Base-by-base conservation (phyloP, 2,113 vertebrate species). In the Passer montanus region DNA sequence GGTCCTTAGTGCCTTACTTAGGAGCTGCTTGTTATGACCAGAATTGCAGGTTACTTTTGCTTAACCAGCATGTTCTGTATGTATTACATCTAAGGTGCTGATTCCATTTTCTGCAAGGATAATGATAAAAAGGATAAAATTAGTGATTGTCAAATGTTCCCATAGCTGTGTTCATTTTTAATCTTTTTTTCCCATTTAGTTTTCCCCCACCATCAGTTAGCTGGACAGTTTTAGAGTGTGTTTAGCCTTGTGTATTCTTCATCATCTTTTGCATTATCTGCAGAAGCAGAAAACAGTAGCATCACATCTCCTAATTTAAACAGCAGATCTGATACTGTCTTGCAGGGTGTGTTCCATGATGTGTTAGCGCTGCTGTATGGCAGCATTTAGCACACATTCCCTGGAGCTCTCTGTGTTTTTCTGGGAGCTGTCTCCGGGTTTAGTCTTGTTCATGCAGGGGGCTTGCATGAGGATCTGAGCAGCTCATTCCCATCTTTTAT, bases 381-480 rank as follows among this genome's bases (percentile, higher is more conserved):
- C 46, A 55, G 35, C 2, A 2, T 13, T 63, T 68, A 10, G 0
- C 10, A 9, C 3, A 1, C 2, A 5, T 7, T 67, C 15, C 46
- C 10, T 78, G 64, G 30, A 58, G 37, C 73, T 64, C 7, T 66
- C 28, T 11, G 26, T 9, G 3, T 64, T 68, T 73, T 63, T 52
- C 49, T 52, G 73, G 12, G 31, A 8, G 22, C 74, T 92, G 15
- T 37, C 16, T 55, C 60, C 23, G 2, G 1, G 1, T 33, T 78
- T 30, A 56, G 24, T 73, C 55, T 52, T 52, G 15, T 64, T 73
- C 8, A 0, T 73, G 26, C 20, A 10, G 28, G 17, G 15, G 22
- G 8, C 44, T 80, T 55, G 4, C 63, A 21, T 22, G 16, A 58
- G 43, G 35, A 68, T 50, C 35, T 50, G 41, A 69, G 49, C 55